Conservation (phyloP, 2,113 vertebrate species). For the Rhinolophus sinicus region DNA sequence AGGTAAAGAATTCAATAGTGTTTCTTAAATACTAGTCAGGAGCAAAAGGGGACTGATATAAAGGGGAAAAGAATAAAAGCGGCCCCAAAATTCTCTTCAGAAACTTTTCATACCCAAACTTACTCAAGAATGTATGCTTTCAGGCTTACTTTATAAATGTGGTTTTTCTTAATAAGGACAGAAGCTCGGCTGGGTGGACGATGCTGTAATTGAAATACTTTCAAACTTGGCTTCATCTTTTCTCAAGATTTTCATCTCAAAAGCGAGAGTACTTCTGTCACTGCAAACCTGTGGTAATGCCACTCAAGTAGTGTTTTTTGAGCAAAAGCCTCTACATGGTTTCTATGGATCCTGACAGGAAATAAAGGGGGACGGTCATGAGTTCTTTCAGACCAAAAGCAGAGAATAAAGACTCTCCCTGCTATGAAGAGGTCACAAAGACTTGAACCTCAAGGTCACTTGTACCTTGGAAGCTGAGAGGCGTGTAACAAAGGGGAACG, state of each 20-base stretch:
- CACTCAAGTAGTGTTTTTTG: not conserved
- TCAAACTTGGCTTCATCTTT: not conserved
- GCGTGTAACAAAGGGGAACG: rapidly evolving
- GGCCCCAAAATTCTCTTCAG: not conserved
- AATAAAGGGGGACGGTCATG: not conserved
- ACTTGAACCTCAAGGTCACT: not conserved
- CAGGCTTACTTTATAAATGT: not conserved
- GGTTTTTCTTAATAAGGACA: not conserved
- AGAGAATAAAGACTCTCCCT: not conserved
- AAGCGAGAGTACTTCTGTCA: not conserved
- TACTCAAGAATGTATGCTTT: not conserved
- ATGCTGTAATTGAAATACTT: not conserved
- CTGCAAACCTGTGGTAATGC: rapidly evolving
- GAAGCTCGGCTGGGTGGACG: not conserved
- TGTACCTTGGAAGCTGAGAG: not conserved
- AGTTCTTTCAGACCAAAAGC: not conserved
- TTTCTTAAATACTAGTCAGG: not conserved
- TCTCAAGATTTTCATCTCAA: not conserved
- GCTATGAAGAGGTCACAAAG: not conserved
- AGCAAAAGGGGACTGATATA: not conserved
- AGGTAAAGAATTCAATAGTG: not conserved
- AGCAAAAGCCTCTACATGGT: not conserved
- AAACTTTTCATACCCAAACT: not conserved
- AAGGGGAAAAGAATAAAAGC: not conserved
- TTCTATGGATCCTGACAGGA: not conserved